phyloP scores from a whole-genome alignment of 2,888 invertebrate species.

The Drosophila parthenogenetica region DNA sequence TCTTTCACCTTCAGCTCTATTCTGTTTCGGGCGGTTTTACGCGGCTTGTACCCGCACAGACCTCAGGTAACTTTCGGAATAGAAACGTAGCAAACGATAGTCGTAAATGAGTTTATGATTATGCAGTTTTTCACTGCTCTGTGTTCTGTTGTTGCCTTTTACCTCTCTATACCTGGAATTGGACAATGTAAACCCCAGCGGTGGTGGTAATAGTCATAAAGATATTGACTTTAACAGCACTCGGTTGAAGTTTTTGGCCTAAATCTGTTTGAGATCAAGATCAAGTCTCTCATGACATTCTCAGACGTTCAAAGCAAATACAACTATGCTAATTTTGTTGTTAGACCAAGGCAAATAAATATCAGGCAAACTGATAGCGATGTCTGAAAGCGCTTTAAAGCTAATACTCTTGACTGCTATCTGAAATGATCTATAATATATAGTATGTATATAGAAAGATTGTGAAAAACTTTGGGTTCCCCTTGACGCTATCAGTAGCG shows the following conservation, averaged over 20 bases:
- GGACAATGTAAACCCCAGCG: slow-evolving; percentile 42
- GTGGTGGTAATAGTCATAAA: slow-evolving; percentile 55
- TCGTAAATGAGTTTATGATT: slow-evolving; percentile 66
- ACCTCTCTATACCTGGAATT: slow-evolving; percentile 52
- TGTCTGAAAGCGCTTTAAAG: slow-evolving; percentile 15
- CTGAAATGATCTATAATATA: neutral
- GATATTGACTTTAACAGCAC: slow-evolving; percentile 66
- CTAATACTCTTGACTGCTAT: slow-evolving; percentile 5
- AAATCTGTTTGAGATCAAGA: slow-evolving; percentile 27
- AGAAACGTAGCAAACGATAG: slow-evolving; percentile 14
- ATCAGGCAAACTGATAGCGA: slow-evolving; percentile 13
- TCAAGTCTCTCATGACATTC: slow-evolving; percentile 32
- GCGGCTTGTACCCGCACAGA: slow-evolving; percentile 23
- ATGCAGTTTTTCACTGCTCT: slow-evolving; percentile 51
- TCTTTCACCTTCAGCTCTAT: slow-evolving; percentile 8
- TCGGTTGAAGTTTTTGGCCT: slow-evolving; percentile 21
- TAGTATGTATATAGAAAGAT: slow-evolving; percentile 2
- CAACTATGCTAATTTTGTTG: slow-evolving; percentile 17
- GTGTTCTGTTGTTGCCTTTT: slow-evolving; percentile 5
- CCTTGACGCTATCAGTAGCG: slow-evolving; percentile 13
- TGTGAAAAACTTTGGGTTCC: slow-evolving; percentile 7
- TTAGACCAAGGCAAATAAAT: slow-evolving; percentile 10
- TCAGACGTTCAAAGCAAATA: slow-evolving; percentile 13
- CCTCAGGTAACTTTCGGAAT: slow-evolving; percentile 36
- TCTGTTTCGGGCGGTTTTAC: slow-evolving; percentile 7